Percentiles rank a stretch among this genome's conserved stretches.
Evolutionary conservation across 2,888 invertebrate species (phyloP).

Genomic region (Drosophila pseudotalamancana): DNA sequence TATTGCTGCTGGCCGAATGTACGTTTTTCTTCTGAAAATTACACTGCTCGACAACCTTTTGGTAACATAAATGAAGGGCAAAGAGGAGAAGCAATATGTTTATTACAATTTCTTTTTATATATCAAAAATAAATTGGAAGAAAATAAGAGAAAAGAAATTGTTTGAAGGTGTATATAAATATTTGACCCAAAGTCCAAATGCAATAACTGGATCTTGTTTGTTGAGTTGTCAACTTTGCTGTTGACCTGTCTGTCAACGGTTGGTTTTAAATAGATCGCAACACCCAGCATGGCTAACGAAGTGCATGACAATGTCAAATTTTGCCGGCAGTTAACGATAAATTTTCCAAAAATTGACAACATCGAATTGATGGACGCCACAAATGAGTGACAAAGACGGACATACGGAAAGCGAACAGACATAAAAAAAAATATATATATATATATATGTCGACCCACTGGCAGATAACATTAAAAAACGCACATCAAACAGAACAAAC

Average conservation of each 20-base stretch:
- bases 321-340: slow-evolving; percentile 66
- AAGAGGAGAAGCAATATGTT: too few relatives aligned
- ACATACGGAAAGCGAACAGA: slow-evolving; percentile 1
- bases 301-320: slow-evolving; percentile 80
- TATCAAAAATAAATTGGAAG: too few relatives aligned
- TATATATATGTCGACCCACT: slow-evolving; percentile 34
- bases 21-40: too few relatives aligned
- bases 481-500: slow-evolving; percentile 23
- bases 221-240: slow-evolving; percentile 33
- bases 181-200: not conserved
- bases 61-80: too few relatives aligned
- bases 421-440: not conserved
- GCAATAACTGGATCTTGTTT: slow-evolving; percentile 6
- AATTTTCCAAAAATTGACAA: slow-evolving; percentile 79
- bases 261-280: slow-evolving; percentile 27
- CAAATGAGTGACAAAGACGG: slow-evolving; percentile 55
- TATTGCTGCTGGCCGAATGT: not conserved
- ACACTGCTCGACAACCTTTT: too few relatives aligned
- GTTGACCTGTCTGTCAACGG: slow-evolving; percentile 35
- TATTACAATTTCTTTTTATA: too few relatives aligned
- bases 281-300: slow-evolving; percentile 63
- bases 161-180: too few relatives aligned
- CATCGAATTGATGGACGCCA: slow-evolving; percentile 74
- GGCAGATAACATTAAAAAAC: slow-evolving; percentile 63
- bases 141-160: too few relatives aligned